These are phyloP conservation scores for Mesopsocus fuscifrons DNA, from an alignment of 2,888 invertebrate species.

Conservation along the genomic window DNA sequence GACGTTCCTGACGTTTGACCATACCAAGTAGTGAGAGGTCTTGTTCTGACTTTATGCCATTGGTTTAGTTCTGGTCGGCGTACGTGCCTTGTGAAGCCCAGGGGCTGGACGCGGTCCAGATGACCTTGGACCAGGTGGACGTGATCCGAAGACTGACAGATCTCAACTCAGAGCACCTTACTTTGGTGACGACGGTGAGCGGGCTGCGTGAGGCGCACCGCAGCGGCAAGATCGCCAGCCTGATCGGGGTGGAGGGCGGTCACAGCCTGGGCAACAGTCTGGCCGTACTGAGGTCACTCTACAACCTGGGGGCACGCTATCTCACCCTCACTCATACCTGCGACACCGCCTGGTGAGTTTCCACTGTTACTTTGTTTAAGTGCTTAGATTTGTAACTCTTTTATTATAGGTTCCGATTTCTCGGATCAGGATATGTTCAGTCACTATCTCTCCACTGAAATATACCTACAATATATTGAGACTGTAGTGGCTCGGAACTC, in stretches of 20 bases:
- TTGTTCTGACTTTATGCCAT: neutral
- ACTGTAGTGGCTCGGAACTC: no score
- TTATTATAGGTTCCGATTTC: conserved; percentile 8
- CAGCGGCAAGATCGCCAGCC: conserved; percentile 63
- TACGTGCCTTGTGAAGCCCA: conserved; percentile 73
- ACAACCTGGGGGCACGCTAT: conserved; percentile 70
- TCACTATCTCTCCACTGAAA: no score
- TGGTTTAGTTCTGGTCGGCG: conserved; percentile 55
- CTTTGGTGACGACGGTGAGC: conserved; percentile 41
- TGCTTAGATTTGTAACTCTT: conserved; percentile 1
- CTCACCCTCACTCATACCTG: conserved; percentile 84
- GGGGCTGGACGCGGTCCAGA: conserved; percentile 64
- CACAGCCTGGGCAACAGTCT: conserved; percentile 80
- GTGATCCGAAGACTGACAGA: conserved; percentile 56
- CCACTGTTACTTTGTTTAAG: neutral
- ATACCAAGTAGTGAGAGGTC: no score
- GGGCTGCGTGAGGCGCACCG: conserved; percentile 55
- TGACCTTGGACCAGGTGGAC: conserved; percentile 72
- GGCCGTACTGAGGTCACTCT: conserved; percentile 72
- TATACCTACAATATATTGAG: no score
- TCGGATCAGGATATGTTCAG: no score
- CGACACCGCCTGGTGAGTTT: conserved; percentile 60
- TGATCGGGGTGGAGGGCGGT: conserved; percentile 85
- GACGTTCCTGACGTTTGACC: no score
- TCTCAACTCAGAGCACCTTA: conserved; percentile 52